Percentiles rank a stretch among this genome's conserved stretches.
Evolutionary conservation across 2,113 vertebrate genomes (phyloP).

Genomic region (Maccullochella peelii): DNA sequence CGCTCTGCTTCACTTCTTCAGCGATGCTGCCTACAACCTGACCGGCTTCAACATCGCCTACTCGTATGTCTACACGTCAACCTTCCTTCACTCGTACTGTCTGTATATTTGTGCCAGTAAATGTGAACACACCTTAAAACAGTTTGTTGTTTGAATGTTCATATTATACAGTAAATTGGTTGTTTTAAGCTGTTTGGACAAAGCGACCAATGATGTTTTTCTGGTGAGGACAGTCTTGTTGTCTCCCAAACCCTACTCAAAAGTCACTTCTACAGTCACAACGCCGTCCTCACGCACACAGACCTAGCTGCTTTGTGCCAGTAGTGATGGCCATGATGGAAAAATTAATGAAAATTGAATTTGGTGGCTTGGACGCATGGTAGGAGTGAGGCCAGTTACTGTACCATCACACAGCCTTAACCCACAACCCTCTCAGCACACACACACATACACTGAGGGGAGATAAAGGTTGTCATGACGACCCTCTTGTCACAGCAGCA

Average conservation of each 20-base stretch:
- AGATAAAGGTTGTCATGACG: conserved; percentile 66
- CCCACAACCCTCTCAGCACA: not conserved
- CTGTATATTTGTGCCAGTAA: too few relatives aligned
- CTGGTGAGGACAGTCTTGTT: too few relatives aligned
- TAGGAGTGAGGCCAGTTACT: not conserved
- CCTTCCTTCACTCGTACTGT: not conserved
- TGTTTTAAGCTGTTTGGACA: not conserved
- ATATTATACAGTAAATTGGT: too few relatives aligned
- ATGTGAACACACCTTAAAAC: too few relatives aligned
- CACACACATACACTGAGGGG: not conserved
- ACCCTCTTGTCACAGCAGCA: conserved; percentile 51
- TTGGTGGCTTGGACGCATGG: not conserved
- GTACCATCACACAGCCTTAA: conserved; percentile 6
- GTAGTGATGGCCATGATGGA: not conserved
- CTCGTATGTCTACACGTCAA: conserved; percentile 85
- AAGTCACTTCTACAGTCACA: not conserved
- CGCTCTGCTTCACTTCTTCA: conserved; percentile 96
- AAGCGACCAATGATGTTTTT: too few relatives aligned
- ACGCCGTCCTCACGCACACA: not conserved
- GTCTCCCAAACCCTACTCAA: not conserved
- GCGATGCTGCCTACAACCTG: conserved; percentile 96
- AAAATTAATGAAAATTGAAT: conserved; percentile 2
- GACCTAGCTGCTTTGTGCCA: not conserved
- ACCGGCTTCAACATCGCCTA: conserved; percentile 96
- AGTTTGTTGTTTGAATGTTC: not conserved